These are phyloP conservation scores for Tachypleus tridentatus DNA, from an alignment of 1,140 invertebrate species.

Conservation along the genomic window DNA sequence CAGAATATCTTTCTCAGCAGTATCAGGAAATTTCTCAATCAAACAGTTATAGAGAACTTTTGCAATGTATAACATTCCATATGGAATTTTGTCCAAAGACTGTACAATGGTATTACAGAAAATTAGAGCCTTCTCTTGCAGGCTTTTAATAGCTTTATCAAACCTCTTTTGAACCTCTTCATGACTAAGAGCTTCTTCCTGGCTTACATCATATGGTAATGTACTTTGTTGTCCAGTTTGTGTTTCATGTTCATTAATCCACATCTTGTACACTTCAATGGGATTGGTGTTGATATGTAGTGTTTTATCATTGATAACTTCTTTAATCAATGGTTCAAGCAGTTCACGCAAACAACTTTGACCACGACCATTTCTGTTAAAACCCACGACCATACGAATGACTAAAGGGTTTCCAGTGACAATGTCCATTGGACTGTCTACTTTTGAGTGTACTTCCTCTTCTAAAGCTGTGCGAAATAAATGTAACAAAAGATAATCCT, in stretches of 20 bases:
- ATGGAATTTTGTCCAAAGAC: conserved; percentile 55
- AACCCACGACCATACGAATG: conserved; percentile 62
- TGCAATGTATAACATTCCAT: conserved; percentile 63
- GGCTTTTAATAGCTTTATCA: conserved; percentile 44
- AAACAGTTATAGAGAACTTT: conserved; percentile 52
- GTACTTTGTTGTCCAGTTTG: conserved; percentile 54
- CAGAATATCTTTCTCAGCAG: conserved; percentile 60
- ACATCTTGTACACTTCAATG: conserved; percentile 64
- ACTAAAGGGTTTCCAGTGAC: conserved; percentile 61
- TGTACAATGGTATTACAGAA: conserved; percentile 52
- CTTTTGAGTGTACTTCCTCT: conserved; percentile 63
- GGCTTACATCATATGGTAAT: conserved; percentile 54
- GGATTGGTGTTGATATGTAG: conserved; percentile 65
- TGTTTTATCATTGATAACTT: conserved; percentile 50
- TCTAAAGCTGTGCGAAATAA: conserved; percentile 56
- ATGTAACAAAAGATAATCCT: conserved; percentile 63
- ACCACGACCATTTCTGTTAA: conserved; percentile 55
- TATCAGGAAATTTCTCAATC: conserved; percentile 53
- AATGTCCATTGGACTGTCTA: conserved; percentile 58
- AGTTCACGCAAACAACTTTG: conserved; percentile 53
- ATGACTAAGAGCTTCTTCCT: conserved; percentile 55
- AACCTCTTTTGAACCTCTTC: conserved; percentile 52
- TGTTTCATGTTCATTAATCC: conserved; percentile 64
- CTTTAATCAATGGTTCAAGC: conserved; percentile 54
- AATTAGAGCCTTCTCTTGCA: conserved; percentile 48